Percentiles rank a stretch among this genome's conserved stretches.
phyloP scores from a whole-genome alignment of 2,113 vertebrate species.

The Microcebus lehilahytsara region DNA sequence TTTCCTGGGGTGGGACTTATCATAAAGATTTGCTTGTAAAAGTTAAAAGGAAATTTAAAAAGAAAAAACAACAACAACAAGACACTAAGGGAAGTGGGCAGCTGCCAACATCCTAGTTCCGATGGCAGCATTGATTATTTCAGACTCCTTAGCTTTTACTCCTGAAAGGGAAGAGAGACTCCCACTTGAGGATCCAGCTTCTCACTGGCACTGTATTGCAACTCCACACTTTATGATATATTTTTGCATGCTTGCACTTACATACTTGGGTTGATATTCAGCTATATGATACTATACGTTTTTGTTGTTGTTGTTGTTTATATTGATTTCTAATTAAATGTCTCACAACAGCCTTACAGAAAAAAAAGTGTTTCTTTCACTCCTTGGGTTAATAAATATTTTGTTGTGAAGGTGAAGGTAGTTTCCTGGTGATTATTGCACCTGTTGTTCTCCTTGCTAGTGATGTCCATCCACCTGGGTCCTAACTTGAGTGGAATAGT shows the following conservation, averaged over 20 bases:
- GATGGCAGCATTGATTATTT: background rate
- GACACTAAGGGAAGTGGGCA: background rate
- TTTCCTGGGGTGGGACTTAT: background rate
- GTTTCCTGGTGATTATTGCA: background rate
- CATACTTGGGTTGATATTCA: background rate
- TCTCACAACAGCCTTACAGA: background rate
- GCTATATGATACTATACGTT: background rate
- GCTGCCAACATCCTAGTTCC: background rate
- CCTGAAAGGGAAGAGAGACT: background rate
- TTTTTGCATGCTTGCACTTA: background rate
- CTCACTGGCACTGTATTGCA: background rate
- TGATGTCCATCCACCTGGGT: background rate
- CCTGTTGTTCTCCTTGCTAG: background rate
- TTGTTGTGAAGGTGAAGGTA: background rate
- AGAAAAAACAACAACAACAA: too few relatives aligned
- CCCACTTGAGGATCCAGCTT: background rate
- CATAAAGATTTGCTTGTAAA: background rate
- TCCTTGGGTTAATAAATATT: background rate
- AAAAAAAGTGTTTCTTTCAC: background rate
- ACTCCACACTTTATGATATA: conserved; percentile 44
- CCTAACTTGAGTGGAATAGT: background rate
- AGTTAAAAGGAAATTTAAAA: background rate
- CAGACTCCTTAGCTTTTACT: background rate
- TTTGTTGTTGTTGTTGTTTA: background rate
- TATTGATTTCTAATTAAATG: background rate